These are phyloP conservation scores for Oreochromis spilurus DNA, from an alignment of 2,113 vertebrate genomes.

Conservation along the genomic window DNA sequence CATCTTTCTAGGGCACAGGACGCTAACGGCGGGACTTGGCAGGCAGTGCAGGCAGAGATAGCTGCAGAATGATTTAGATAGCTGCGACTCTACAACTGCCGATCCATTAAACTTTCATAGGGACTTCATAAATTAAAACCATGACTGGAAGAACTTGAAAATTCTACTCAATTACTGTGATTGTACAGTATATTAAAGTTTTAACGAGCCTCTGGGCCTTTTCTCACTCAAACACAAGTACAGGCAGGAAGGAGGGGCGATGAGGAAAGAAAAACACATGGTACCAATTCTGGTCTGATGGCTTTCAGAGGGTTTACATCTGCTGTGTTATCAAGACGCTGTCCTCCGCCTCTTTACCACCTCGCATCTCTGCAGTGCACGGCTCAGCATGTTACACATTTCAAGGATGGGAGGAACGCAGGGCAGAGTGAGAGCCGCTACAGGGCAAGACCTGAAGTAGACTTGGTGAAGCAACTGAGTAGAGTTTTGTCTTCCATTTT, in stretches of 20 bases:
- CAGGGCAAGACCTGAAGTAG: slow-evolving; percentile 18
- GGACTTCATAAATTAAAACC: slow-evolving; percentile 73
- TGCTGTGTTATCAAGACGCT: slow-evolving; percentile 37
- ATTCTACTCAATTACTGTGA: slow-evolving; percentile 73
- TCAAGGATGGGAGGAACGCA: background rate
- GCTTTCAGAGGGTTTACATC: slow-evolving; percentile 53
- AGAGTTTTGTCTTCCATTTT: slow-evolving; percentile 45
- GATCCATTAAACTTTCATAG: slow-evolving; percentile 73
- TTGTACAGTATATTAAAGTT: slow-evolving; percentile 74
- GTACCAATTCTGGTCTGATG: slow-evolving; percentile 48
- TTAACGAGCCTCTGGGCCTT: slow-evolving; percentile 63
- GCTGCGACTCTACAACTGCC: slow-evolving; percentile 59
- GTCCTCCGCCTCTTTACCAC: slow-evolving; percentile 25
- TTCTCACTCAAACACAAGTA: slow-evolving; percentile 36
- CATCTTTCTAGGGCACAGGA: slow-evolving; percentile 69
- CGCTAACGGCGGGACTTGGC: slow-evolving; percentile 64
- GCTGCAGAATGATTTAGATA: slow-evolving; percentile 65
- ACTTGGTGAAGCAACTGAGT: slow-evolving; percentile 8
- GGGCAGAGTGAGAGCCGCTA: background rate
- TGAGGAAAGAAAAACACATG: slow-evolving; percentile 48
- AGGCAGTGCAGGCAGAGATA: slow-evolving; percentile 39
- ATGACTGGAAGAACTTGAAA: slow-evolving; percentile 64
- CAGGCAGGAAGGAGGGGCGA: background rate
- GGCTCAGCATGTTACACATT: slow-evolving; percentile 26
- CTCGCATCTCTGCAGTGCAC: slow-evolving; percentile 1